Evolutionary conservation across 2,797 vertebrate species (phyloP).

Genomic region (Betta splendens): DNA sequence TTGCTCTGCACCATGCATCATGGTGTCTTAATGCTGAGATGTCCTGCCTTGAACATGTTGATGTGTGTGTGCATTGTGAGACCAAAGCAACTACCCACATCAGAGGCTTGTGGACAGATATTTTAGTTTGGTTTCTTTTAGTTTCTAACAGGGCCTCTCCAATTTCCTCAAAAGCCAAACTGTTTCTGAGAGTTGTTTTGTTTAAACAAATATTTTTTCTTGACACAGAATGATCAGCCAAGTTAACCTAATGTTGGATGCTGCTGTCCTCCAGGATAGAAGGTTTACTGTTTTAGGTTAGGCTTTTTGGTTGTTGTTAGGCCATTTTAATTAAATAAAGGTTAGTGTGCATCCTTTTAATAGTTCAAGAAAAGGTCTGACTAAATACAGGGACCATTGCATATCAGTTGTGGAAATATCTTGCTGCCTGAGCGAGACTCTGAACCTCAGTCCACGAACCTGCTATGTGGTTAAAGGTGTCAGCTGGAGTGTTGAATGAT

Average conservation of each 20-base stretch:
- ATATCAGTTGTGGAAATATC: not conserved
- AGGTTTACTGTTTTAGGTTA: not conserved
- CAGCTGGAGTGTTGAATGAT: slow-evolving; percentile 4
- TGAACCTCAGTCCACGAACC: not conserved
- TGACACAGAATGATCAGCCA: fast-evolving
- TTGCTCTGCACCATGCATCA: not conserved
- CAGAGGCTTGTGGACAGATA: not conserved
- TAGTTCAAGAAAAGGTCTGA: not conserved
- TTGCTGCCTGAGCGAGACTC: not conserved
- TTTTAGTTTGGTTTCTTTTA: too few species aligned
- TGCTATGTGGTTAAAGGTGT: slow-evolving; percentile 27
- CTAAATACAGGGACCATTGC: not conserved
- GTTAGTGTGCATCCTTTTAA: not conserved
- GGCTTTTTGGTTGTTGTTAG: not conserved
- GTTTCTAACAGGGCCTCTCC: not conserved
- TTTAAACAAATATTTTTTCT: not conserved
- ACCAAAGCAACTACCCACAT: not conserved
- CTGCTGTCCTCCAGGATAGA: not conserved
- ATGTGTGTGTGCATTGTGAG: slow-evolving; percentile 3
- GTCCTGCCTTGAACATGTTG: not conserved
- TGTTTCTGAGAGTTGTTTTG: too few species aligned
- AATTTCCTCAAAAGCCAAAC: not conserved
- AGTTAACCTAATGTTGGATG: not conserved
- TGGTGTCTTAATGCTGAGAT: not conserved
- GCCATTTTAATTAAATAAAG: not conserved